Evolutionary conservation across 37 sponge, comb jelly and placozoan species (phyloP).

Genomic region (Chondrilla cf. caribensis): DNA sequence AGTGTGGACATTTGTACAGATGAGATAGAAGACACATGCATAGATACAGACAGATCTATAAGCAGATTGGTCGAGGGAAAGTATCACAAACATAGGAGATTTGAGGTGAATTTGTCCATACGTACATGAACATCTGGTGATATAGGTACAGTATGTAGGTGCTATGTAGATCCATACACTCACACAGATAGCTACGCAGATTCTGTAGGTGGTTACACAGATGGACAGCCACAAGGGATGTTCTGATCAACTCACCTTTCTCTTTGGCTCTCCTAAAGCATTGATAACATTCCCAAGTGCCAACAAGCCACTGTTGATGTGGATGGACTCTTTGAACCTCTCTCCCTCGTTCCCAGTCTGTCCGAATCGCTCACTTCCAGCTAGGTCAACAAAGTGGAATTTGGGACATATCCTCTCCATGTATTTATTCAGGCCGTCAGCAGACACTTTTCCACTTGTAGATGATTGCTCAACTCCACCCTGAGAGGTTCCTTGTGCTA

Average conservation of each 20-base stretch:
- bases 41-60: slow-evolving; percentile 6
- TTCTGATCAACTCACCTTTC: background rate
- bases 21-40: slow-evolving; percentile 31
- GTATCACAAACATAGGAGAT: no score
- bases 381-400: slow-evolving; percentile 84
- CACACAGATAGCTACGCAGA: slow-evolving; percentile 35
- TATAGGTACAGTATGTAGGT: no score
- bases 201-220: background rate
- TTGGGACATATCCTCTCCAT: slow-evolving; percentile 37
- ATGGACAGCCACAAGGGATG: background rate
- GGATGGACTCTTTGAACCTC: slow-evolving; percentile 77
- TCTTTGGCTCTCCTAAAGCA: slow-evolving; percentile 44
- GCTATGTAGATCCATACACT: no score
- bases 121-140: no score
- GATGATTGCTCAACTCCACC: background rate
- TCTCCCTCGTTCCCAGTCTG: slow-evolving; percentile 64
- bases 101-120: no score
- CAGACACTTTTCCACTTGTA: background rate
- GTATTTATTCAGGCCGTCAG: background rate
- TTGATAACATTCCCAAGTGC: slow-evolving; percentile 70
- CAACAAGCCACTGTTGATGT: slow-evolving; percentile 63
- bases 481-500: no score
- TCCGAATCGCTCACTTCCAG: slow-evolving; percentile 63
- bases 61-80: background rate
- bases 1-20: no score